A percentile compares a stretch with the other conserved stretches of the same genome.
Evolutionary conservation across 2,113 vertebrate genomes (phyloP).

Genomic region (Promerops cafer): DNA sequence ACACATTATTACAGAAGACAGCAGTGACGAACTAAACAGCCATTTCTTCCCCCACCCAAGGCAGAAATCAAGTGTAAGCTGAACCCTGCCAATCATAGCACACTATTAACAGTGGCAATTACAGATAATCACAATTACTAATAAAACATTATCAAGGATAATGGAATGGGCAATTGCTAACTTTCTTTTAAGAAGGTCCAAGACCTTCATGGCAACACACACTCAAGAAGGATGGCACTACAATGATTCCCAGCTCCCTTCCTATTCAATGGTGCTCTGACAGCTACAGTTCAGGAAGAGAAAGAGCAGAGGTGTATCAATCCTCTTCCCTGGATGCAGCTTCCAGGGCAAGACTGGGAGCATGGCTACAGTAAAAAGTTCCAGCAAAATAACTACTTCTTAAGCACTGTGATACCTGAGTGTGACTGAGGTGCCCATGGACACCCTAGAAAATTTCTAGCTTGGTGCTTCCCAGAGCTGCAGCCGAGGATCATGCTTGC

Average conservation of each 20-base stretch:
- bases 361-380: not conserved
- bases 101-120: not conserved
- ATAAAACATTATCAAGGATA: constrained; percentile 3
- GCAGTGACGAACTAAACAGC: not conserved
- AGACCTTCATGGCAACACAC: not conserved
- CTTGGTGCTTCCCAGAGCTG: not conserved
- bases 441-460: not conserved
- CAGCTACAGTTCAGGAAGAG: not conserved
- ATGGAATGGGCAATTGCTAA: not conserved
- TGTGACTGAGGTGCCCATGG: not conserved
- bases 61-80: not conserved
- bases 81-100: not conserved
- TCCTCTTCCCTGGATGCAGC: not conserved
- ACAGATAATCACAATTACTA: not conserved
- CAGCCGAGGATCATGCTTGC: not conserved
- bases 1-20: not conserved
- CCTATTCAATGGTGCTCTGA: fast-evolving
- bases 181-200: not conserved
- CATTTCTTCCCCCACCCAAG: not conserved
- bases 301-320: not conserved
- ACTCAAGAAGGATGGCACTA: not conserved
- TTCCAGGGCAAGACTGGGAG: not conserved
- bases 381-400: not conserved
- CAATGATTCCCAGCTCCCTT: not conserved
- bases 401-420: not conserved